Percentiles rank a stretch among this genome's conserved stretches.
These are phyloP conservation scores for Steinernema feltiae DNA, from an alignment of 1,140 invertebrate genomes.

Conservation along the genomic window DNA sequence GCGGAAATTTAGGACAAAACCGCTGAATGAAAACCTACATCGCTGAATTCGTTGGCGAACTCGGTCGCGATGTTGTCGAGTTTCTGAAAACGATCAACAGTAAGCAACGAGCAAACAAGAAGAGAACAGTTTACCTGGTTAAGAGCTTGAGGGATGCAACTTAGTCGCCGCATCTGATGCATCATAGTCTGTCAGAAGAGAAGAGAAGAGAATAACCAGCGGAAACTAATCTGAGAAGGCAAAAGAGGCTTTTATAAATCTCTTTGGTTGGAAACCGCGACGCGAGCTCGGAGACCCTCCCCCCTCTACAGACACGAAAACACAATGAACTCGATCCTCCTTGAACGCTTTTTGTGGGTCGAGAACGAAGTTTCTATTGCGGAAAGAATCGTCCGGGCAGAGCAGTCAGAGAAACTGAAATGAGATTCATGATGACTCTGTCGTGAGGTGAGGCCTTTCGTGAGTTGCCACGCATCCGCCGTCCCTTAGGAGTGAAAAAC, in stretches of 20 bases:
- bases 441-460: no score
- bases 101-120: not conserved
- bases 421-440: no score
- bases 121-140: not conserved
- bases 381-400: not conserved
- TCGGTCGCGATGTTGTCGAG: constrained; percentile 7
- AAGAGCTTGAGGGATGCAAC: not conserved
- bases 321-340: not conserved
- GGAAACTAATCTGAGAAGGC: constrained; percentile 1
- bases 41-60: constrained; percentile 11
- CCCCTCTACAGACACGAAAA: constrained; percentile 6
- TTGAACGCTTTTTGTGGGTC: not conserved
- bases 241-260: constrained; percentile 8
- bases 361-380: not conserved
- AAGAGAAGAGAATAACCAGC: not conserved
- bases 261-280: not conserved
- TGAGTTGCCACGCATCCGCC: no score
- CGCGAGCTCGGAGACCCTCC: not conserved
- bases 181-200: not conserved
- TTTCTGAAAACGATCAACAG: not conserved
- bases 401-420: no score
- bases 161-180: constrained; percentile 2
- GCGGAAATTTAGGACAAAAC: not conserved
- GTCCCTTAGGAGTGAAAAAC: no score
- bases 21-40: not conserved